Base-by-base conservation (phyloP, 2,797 vertebrate species). In the Gouania willdenowi region DNA sequence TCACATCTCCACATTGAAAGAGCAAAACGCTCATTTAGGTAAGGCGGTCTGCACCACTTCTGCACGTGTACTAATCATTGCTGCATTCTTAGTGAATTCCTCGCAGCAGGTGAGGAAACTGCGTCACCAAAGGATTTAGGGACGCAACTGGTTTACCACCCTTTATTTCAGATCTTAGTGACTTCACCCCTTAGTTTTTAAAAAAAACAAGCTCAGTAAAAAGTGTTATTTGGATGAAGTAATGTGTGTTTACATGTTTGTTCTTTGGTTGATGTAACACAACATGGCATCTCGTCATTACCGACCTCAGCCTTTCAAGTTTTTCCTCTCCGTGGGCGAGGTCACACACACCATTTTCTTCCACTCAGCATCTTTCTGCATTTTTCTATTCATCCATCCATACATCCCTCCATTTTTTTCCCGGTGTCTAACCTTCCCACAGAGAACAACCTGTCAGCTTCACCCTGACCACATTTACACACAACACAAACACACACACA, bases 351-450 rank as follows among this genome's bases (percentile, higher is more conserved):
- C 48, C 12, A 57, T 39, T 43, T 22, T 29, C 42, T 21, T 23
- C 21, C 42, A 27, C 40, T n/a, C 51, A n/a, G n/a, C n/a, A n/a
- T 12, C 25, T 15, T 11, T 16, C 22, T 35, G 15, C 29, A 24
- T 36, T 45, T 26, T 41, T 6, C 42, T 2, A 6, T 56, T 24
- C 15, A 2, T 42, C 36, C 3, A 28, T 43, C 39, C 46, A 37
- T 45, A 50, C n/a, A 9, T 62, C 28, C 20, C 2, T 46, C 40
- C 4, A 31, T 46, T 39, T 31, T 51, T 35, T 74, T 40, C 65
- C 66, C 63, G 63, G 62, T 75, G 58, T 22, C 45, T 72, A 69
- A 80, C 81, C 77, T 82, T 83, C 68, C 66, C 68, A 66, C 41
- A 15, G 23, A 9, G 14, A 41, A 41, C 51, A 70, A 44, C 52